A percentile compares a stretch with the other conserved stretches of the same genome.
Evolutionary conservation across 1,140 invertebrate genomes (phyloP).

Genomic region (Gonioctena quinquepunctata): DNA sequence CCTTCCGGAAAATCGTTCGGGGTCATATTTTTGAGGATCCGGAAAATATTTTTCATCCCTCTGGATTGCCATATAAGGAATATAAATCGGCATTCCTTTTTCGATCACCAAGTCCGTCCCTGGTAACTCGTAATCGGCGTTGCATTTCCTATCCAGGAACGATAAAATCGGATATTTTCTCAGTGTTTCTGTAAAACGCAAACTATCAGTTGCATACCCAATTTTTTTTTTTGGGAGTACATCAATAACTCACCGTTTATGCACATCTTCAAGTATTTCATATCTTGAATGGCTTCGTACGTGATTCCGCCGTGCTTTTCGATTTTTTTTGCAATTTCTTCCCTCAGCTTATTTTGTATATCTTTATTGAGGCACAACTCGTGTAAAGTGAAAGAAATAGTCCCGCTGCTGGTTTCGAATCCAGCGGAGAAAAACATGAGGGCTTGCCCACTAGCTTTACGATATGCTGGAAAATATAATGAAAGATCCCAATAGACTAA

Average conservation of each 20-base stretch:
- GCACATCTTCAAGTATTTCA: slow-evolving; percentile 59
- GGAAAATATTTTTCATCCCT: slow-evolving; percentile 53
- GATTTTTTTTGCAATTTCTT: slow-evolving; percentile 42
- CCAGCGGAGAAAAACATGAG: slow-evolving; percentile 67
- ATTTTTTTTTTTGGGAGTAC: no score
- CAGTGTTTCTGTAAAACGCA: slow-evolving; percentile 59
- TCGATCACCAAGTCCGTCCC: slow-evolving; percentile 54
- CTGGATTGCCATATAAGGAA: slow-evolving; percentile 54
- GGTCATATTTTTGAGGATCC: slow-evolving; percentile 57
- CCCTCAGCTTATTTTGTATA: slow-evolving; percentile 59
- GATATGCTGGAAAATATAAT: slow-evolving; percentile 57
- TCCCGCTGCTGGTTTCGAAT: slow-evolving; percentile 67
- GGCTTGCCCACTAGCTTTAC: slow-evolving; percentile 59
- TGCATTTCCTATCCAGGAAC: slow-evolving; percentile 55
- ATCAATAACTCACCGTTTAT: slow-evolving; percentile 49
- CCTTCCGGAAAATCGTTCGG: slow-evolving; percentile 55
- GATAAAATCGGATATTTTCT: slow-evolving; percentile 58
- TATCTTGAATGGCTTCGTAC: slow-evolving; percentile 52
- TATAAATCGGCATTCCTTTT: slow-evolving; percentile 51
- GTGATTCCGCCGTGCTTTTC: slow-evolving; percentile 39
- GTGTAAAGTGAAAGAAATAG: slow-evolving; percentile 68
- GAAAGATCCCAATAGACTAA: no score
- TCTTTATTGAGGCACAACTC: slow-evolving; percentile 62
- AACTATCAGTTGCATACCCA: no score
- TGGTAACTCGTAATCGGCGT: slow-evolving; percentile 55